Conservation (phyloP, 2,797 vertebrate species). For the Darevskia nairensis region DNA sequence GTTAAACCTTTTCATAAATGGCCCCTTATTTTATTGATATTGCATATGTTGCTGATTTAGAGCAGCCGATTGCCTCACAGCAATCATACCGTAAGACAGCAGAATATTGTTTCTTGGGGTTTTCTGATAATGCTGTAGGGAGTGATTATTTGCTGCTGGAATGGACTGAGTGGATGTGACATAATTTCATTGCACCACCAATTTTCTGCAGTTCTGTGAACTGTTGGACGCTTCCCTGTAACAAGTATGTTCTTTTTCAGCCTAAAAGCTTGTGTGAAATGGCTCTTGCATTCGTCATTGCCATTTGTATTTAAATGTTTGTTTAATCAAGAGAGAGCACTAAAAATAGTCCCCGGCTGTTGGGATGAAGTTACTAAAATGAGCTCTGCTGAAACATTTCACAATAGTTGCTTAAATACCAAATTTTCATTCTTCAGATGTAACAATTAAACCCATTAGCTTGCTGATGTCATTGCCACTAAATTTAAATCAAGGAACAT, state of each 20-base stretch:
- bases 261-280: neutral
- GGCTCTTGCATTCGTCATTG: neutral
- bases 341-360: slow-evolving; percentile 30
- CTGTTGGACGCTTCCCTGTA: slow-evolving; percentile 5
- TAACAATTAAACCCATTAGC: slow-evolving; percentile 40
- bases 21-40: slow-evolving; percentile 32
- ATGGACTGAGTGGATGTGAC: slow-evolving; percentile 6
- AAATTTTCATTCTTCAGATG: slow-evolving; percentile 45
- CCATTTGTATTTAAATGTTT: slow-evolving; percentile 7
- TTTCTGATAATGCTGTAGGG: slow-evolving; percentile 15
- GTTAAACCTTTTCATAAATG: slow-evolving; percentile 1
- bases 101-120: neutral
- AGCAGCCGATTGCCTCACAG: slow-evolving; percentile 10
- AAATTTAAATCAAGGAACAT: slow-evolving; percentile 45
- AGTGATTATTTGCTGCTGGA: neutral
- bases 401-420: slow-evolving; percentile 41
- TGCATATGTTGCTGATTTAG: slow-evolving; percentile 18
- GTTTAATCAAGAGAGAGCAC: slow-evolving; percentile 43
- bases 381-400: neutral
- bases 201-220: slow-evolving; percentile 3
- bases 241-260: slow-evolving; percentile 14
- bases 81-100: slow-evolving; percentile 29
- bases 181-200: slow-evolving; percentile 3
- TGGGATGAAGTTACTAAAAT: slow-evolving; percentile 44
- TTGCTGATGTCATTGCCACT: slow-evolving; percentile 39